Base-by-base conservation (phyloP, 2,113 vertebrate genomes). In the zebrafish (Danio rerio) region DNA sequence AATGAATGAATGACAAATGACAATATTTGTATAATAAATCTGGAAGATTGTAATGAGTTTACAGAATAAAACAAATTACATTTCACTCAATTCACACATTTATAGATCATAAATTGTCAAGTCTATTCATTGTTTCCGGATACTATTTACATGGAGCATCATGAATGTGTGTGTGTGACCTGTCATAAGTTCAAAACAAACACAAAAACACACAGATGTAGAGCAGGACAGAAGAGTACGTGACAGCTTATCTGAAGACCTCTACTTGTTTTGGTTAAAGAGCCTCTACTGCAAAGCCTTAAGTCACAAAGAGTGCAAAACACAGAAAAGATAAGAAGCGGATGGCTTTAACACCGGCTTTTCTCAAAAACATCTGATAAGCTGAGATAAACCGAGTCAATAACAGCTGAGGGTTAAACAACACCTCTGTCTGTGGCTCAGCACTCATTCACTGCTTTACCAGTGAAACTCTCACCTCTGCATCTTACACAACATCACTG, bases 311-410 rank as follows among this genome's bases (percentile, higher is more conserved):
- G 6, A 59, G 49, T n/a, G 56, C 71, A 85, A 49, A 50, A 78
- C 75, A 70, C 50, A 13, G 49, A 31, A 77, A 81, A 80, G 69
- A 62, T 45, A 42, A 61, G n/a, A 31, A 78, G 52, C 61, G 47
- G 52, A 73, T 68, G 71, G 31, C 11, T 80, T 83, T 74, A 31
- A 18, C 50, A 42, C 52, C 56, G 40, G 56, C 5, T 47, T 11
- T 40, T 40, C 61, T 71, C 20, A 76, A 77, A 31, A 77, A 70
- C 75, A 59, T 45, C n/a, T 58, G 71, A 65, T 81, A 70, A 21
- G 12, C 16, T 52, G 61, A 9, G 8, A 52, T 53, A 69, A 68
- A 58, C 56, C 16, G 40, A 74, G 31, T 74, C 52, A 40, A 72
- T 72, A 31, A 9, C 69, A 71, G 20, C 69, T 31, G 20, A 5